These are phyloP conservation scores for Liolophura sinensis DNA, from an alignment of 1,140 invertebrate genomes.

Conservation along the genomic window DNA sequence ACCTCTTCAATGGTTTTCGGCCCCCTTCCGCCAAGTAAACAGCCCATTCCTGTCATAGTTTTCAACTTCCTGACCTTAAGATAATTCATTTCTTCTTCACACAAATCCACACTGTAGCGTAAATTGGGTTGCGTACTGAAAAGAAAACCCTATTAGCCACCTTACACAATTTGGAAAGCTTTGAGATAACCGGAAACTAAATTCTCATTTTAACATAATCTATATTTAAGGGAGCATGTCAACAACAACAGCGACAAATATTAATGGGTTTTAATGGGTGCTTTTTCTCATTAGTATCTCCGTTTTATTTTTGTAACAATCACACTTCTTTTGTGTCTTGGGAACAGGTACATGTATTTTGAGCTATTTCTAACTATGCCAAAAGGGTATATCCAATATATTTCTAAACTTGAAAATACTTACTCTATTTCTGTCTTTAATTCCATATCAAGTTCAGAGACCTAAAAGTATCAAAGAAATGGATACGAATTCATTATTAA, in stretches of 20 bases:
- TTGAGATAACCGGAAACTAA: no score
- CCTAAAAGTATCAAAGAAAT: slow-evolving; percentile 23
- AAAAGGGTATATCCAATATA: no score
- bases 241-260: no score
- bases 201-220: no score
- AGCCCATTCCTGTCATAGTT: slow-evolving; percentile 48
- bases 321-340: no score
- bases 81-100: slow-evolving; percentile 59
- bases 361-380: no score
- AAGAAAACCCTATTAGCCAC: background rate
- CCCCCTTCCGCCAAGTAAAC: slow-evolving; percentile 45
- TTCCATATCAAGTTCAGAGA: slow-evolving; percentile 40
- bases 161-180: no score
- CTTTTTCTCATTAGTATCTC: no score
- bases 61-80: slow-evolving; percentile 42
- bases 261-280: no score
- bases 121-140: slow-evolving; percentile 44
- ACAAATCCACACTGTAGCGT: slow-evolving; percentile 53
- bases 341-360: no score
- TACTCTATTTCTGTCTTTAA: slow-evolving; percentile 41
- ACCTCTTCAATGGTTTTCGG: slow-evolving; percentile 52
- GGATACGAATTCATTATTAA: background rate
- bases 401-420: slow-evolving; percentile 18
- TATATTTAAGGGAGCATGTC: no score
- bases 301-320: no score